phyloP scores from a whole-genome alignment of 2,888 invertebrate species.

The Cephus nigrinus region DNA sequence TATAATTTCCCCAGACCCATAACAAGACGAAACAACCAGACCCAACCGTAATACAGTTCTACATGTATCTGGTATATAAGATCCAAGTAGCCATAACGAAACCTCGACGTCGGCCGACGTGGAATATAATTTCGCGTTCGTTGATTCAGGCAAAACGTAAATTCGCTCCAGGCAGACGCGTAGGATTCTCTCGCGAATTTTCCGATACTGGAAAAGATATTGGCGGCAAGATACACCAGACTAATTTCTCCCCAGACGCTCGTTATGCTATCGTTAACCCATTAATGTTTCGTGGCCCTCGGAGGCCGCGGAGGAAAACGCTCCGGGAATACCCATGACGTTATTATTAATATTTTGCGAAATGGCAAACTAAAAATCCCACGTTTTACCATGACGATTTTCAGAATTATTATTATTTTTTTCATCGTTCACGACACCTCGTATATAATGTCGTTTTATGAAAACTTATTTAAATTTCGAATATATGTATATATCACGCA shows the following conservation, averaged over 20 bases:
- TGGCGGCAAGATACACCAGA: constrained; percentile 8
- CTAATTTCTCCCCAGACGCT: constrained; percentile 37
- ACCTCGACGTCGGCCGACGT: too few species aligned
- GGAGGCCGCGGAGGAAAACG: not conserved
- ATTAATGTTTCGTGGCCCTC: constrained; percentile 35
- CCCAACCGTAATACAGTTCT: too few species aligned
- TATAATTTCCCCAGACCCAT: too few species aligned
- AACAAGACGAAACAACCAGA: too few species aligned
- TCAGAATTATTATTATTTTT: too few species aligned
- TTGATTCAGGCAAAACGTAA: too few species aligned
- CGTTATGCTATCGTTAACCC: constrained; percentile 37
- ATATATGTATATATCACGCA: not conserved
- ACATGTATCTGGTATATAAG: too few species aligned
- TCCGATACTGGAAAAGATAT: not conserved
- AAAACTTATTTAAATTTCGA: not conserved
- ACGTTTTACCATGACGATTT: too few species aligned
- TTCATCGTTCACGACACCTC: not conserved
- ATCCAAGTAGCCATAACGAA: too few species aligned
- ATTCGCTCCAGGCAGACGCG: too few species aligned
- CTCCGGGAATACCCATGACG: constrained; percentile 15
- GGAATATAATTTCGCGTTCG: too few species aligned
- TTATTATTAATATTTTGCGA: constrained; percentile 37
- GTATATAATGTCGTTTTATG: not conserved
- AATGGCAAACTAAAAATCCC: constrained; percentile 34
- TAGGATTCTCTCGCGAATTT: too few species aligned